Conservation (phyloP, 2,888 invertebrate species). For the Achlya flavicornis region DNA sequence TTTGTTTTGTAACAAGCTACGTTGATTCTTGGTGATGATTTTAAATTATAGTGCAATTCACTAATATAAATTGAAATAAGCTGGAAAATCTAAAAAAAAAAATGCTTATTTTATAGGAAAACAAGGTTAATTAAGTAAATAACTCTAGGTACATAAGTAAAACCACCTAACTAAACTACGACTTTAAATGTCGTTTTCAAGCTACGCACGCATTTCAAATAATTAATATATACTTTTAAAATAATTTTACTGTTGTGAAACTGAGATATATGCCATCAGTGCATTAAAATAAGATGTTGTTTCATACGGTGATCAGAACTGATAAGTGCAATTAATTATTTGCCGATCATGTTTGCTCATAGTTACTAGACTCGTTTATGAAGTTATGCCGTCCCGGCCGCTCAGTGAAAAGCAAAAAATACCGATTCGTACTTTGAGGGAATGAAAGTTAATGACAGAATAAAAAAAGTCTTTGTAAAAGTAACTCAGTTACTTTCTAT, state of each 20-base stretch:
- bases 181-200: slow-evolving; percentile 43
- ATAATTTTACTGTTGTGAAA: slow-evolving; percentile 42
- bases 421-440: slow-evolving; percentile 9
- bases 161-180: slow-evolving; percentile 19
- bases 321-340: slow-evolving; percentile 24
- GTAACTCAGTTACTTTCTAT: slow-evolving; percentile 6
- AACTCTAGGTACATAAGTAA: too few relatives aligned
- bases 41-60: not conserved
- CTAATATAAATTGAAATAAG: too few relatives aligned
- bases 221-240: slow-evolving; percentile 39
- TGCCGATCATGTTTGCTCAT: slow-evolving; percentile 18
- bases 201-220: slow-evolving; percentile 35
- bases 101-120: too few relatives aligned
- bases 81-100: too few relatives aligned
- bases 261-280: slow-evolving; percentile 20
- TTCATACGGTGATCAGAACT: slow-evolving; percentile 20
- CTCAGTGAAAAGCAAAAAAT: slow-evolving; percentile 14
- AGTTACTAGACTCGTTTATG: slow-evolving; percentile 23
- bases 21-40: not conserved
- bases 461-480: slow-evolving; percentile 1
- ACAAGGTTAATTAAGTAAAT: too few relatives aligned
- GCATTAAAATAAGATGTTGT: slow-evolving; percentile 20
- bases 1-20: not conserved
- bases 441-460: slow-evolving; percentile 16
- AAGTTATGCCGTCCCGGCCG: slow-evolving; percentile 12